Base-by-base conservation (phyloP, 2,888 invertebrate genomes). In the Drosophila bunnanda region DNA sequence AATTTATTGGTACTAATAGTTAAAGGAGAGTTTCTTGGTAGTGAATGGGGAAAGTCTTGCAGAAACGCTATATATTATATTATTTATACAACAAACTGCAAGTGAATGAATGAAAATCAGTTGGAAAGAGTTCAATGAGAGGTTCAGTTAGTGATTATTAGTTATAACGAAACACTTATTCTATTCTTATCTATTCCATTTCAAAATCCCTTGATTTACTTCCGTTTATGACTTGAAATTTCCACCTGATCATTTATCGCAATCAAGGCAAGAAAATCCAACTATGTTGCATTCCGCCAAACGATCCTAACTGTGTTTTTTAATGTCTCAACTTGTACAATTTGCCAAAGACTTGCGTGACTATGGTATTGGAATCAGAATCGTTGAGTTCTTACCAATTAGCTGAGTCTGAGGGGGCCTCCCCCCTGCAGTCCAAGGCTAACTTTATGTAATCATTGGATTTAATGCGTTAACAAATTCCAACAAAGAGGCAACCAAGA, bases 391-490 rank as follows among this genome's bases (percentile, higher is more conserved):
- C 67, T 68, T 67, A 68, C 50, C 67, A 68, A 68, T 68, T 68
- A 69, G 41, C 48, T 4, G 25, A 17, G 10, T 4, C 12, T 8
- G 28, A 28, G 5, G 56, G 48, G 69, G 41, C 15, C 6, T 20
- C 7, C 50, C 57, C 50, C 22, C 6, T 20, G 20, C 28, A 28
- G 30, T 5, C 28, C 46, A n/a, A n/a, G 44, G n/a, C 30, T 12
- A 74, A 76, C 68, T 88, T 88, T 86, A 80, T 78, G 83, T 67
- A 75, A 76, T 83, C 83, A 80, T 83, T 85, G 80, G 55, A 78
- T 83, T 83, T 88, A 72, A 85, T 83, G 83, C 75, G 72, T 71
- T 77, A 85, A 73, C 79, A 82, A 86, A 77, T 80, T 80, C 54
- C 30, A 15, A 50, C 15, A 36, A 54, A 65, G 6, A 25, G n/a